Percentiles rank a stretch among this genome's conserved stretches.
These are phyloP conservation scores for Spatula versicolor DNA, from an alignment of 2,797 vertebrate genomes.

Conservation along the genomic window DNA sequence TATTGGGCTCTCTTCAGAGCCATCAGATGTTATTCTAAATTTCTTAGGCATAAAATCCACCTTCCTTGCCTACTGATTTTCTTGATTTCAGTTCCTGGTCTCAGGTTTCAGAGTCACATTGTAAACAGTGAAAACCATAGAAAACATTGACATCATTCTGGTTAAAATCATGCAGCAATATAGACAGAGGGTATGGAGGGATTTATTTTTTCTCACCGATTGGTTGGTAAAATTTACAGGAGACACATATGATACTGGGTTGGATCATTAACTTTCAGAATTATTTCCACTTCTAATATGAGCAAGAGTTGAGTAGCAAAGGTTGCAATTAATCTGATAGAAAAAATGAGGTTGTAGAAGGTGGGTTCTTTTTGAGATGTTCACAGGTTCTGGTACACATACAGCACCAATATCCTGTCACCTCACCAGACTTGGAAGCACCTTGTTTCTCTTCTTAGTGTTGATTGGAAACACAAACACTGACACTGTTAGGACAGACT, in stretches of 20 bases:
- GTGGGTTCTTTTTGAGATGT: background rate
- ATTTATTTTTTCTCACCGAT: background rate
- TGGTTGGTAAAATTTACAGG: background rate
- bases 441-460: background rate
- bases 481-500: background rate
- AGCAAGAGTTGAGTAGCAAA: background rate
- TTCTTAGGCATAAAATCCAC: background rate
- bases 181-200: background rate
- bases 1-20: background rate
- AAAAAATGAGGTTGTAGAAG: background rate
- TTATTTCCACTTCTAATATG: background rate
- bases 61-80: background rate
- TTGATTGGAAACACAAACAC: background rate
- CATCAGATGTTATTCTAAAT: background rate
- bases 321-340: background rate
- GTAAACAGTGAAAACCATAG: background rate
- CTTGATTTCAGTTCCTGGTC: background rate
- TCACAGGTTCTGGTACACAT: background rate
- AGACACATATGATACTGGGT: fast-evolving
- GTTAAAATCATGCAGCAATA: background rate
- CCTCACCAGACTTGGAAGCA: background rate
- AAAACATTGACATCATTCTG: background rate
- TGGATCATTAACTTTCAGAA: background rate
- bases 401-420: background rate
- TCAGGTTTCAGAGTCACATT: background rate